Evolutionary conservation across 2,888 invertebrate species (phyloP), one percentile per base, ranked within the genome.

Genomic region (Cephalotes varians): DNA sequence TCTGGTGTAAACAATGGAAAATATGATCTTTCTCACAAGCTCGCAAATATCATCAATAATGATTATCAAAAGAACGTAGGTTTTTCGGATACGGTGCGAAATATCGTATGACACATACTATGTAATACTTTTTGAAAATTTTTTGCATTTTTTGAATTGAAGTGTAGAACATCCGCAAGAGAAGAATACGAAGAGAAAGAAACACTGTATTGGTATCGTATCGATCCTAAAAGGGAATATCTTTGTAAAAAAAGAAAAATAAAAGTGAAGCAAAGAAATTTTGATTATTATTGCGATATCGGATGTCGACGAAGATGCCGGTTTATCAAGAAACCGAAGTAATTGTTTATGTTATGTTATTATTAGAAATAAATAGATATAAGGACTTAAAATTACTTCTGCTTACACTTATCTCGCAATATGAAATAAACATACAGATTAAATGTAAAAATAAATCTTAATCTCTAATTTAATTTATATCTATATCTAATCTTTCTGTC

Each of bases 261-360:
- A 60, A 47, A 74, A 51, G 1, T 21, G 1, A 72, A 72, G 6
- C 10, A n/a, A 49, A 18, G 10, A 6, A 18, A 73, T n/a, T 60
- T 28, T n/a, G 15, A 71, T 71, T 54, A 51, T 51, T 71, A 71
- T 10, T 10, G 15, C 6, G n/a, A 28, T 18, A 65, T 51, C 15
- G 37, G 28, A 65, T 76, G 37, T 37, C 44, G 25, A 34, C 65
- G 3, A 85, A 51, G 28, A 94, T 94, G 94, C 94, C 94, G 21
- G 94, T 94, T 28, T 94, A 94, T 87, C 94, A 94, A 89, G 94
- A 94, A 88, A 91, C 93, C 4, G 94, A 94, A 89, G 94, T 94
- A 91, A 84, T 69, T 60, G 6, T 64, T 28, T 60, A 73, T 15
- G 1, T 34, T 72, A 47, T 47, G 12, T 40, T 40, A 40, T 40